phyloP scores from a whole-genome alignment of 2,113 vertebrate genomes.

The Macrotis lagotis region DNA sequence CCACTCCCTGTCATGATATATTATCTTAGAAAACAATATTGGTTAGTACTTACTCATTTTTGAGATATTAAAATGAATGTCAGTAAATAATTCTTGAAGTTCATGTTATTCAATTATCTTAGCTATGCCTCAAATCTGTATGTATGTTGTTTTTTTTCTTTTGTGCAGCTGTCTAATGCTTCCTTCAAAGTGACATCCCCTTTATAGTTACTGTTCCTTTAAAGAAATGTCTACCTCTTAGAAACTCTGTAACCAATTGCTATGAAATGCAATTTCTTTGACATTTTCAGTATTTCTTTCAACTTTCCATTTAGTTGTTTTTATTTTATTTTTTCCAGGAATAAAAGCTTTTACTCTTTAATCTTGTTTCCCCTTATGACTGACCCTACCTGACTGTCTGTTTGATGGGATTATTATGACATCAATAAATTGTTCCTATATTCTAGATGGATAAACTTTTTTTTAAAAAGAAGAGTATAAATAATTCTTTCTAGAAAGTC shows the following conservation, averaged over 20 bases:
- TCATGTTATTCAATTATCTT: neutral
- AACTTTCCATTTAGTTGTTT: constrained; percentile 8
- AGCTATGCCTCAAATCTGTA: neutral
- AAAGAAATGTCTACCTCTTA: constrained; percentile 7
- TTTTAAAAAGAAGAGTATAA: neutral
- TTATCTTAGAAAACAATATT: neutral
- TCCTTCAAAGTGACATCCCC: neutral
- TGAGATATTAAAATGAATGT: neutral
- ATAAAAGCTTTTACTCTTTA: constrained; percentile 3
- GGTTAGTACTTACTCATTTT: neutral
- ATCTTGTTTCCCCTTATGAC: neutral
- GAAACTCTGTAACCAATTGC: constrained; percentile 1
- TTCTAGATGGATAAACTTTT: neutral
- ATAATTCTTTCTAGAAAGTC: neutral
- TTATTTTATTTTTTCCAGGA: neutral
- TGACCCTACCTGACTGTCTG: constrained; percentile 19
- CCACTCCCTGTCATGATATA: neutral
- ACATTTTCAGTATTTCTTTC: constrained; percentile 7
- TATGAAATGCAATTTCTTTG: constrained; percentile 24
- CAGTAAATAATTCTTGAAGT: neutral
- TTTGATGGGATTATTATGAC: constrained; percentile 34
- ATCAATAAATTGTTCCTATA: constrained; percentile 4
- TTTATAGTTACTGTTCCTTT: neutral
- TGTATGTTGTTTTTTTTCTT: neutral
- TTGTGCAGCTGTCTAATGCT: neutral